Evolutionary conservation across 1,140 invertebrate genomes (phyloP).

Genomic region (Drosophila oshimai): DNA sequence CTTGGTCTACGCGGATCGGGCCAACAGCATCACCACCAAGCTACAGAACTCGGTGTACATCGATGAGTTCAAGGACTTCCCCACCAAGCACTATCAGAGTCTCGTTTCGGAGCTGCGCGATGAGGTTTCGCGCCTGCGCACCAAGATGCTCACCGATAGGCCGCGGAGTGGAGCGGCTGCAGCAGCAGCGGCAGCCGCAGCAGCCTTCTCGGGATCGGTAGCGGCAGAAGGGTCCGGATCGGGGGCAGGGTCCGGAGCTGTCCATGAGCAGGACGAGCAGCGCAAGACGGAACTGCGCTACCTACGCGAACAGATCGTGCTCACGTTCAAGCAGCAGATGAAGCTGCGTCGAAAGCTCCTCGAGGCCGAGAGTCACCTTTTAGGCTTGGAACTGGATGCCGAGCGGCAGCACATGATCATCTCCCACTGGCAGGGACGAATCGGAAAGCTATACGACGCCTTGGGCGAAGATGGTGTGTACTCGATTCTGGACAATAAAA

Average conservation of each 20-base stretch:
- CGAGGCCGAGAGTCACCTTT: slow-evolving; percentile 92
- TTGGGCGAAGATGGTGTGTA: slow-evolving; percentile 70
- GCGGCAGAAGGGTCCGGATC: neutral
- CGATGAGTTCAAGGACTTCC: slow-evolving; percentile 79
- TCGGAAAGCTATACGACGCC: slow-evolving; percentile 87
- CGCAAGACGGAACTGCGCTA: slow-evolving; percentile 86
- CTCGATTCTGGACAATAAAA: too few relatives aligned
- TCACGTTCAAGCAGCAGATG: slow-evolving; percentile 96
- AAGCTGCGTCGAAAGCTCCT: slow-evolving; percentile 91
- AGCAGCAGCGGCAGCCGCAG: slow-evolving; percentile 48
- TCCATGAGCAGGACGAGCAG: slow-evolving; percentile 75
- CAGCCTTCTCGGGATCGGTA: slow-evolving; percentile 62
- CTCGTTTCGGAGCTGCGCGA: slow-evolving; percentile 92
- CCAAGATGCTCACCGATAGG: slow-evolving; percentile 90
- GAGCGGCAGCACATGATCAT: slow-evolving; percentile 93
- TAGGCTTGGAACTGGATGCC: slow-evolving; percentile 92
- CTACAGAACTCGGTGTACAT: slow-evolving; percentile 80
- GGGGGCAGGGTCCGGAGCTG: slow-evolving; percentile 1
- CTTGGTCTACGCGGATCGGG: slow-evolving; percentile 95
- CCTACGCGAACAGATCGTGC: slow-evolving; percentile 91
- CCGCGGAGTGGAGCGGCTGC: slow-evolving; percentile 83
- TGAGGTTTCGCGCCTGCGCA: slow-evolving; percentile 91
- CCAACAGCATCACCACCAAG: slow-evolving; percentile 91
- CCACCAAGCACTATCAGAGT: slow-evolving; percentile 88
- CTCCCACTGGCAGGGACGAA: slow-evolving; percentile 92